Conservation (phyloP, 2,113 vertebrate species). For the Cichladusa arquata region DNA sequence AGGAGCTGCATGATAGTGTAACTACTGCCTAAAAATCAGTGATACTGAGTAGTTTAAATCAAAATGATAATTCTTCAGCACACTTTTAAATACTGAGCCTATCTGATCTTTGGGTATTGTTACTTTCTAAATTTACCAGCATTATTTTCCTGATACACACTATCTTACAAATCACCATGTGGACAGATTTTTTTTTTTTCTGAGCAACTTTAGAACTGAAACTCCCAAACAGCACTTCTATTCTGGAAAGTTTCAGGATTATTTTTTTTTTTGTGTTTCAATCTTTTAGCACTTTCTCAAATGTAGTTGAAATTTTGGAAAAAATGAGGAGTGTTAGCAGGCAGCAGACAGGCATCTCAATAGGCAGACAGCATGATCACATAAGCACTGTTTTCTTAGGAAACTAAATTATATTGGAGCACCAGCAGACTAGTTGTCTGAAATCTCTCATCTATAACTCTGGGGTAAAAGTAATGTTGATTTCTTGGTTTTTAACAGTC, state of each 20-base stretch:
- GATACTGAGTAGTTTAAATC: not conserved
- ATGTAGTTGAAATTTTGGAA: not conserved
- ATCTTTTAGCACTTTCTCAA: not conserved
- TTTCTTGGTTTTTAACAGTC: not conserved
- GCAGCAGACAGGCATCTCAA: not conserved
- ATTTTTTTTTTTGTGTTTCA: not conserved
- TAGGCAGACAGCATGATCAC: not conserved
- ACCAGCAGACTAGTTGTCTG: not conserved
- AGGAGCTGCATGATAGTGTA: not conserved
- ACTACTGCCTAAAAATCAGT: not conserved
- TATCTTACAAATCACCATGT: not conserved
- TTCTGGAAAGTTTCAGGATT: not conserved
- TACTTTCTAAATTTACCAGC: not conserved
- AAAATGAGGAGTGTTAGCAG: not conserved
- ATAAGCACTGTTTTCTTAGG: conserved; percentile 11
- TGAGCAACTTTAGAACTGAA: not conserved
- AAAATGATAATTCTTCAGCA: not conserved
- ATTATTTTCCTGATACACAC: not conserved
- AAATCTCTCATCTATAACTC: not conserved
- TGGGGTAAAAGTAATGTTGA: not conserved
- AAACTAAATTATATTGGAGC: not conserved
- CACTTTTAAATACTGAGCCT: not conserved
- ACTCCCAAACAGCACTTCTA: not conserved
- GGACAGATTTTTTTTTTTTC: too few relatives aligned
- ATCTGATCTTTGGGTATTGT: not conserved